These are phyloP conservation scores for Harpalus rubripes DNA, from an alignment of 2,888 invertebrate genomes.

Conservation along the genomic window DNA sequence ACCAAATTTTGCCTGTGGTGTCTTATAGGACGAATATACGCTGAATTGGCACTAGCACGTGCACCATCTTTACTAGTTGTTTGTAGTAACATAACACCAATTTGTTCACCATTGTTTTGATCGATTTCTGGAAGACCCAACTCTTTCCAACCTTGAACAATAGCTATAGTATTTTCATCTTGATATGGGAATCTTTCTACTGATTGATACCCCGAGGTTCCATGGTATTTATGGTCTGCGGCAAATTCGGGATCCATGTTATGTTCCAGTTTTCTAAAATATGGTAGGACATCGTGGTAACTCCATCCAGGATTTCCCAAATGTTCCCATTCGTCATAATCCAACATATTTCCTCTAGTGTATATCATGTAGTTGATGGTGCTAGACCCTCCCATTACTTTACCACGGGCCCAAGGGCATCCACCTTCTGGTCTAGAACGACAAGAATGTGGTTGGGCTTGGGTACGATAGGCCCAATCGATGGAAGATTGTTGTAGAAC, in stretches of 20 bases:
- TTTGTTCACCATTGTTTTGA: constrained; percentile 80
- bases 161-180: constrained; percentile 80
- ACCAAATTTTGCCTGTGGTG: constrained; percentile 78
- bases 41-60: constrained; percentile 82
- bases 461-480: constrained; percentile 86
- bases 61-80: constrained; percentile 82
- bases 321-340: constrained; percentile 84
- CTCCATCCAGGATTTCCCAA: constrained; percentile 83
- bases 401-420: constrained; percentile 82
- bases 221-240: constrained; percentile 80
- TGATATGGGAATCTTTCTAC: constrained; percentile 83
- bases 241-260: constrained; percentile 80
- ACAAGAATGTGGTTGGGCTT: constrained; percentile 82
- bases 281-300: constrained; percentile 83
- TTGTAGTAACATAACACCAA: constrained; percentile 83
- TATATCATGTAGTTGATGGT: constrained; percentile 85
- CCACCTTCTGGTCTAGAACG: constrained; percentile 80
- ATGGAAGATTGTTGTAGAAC: constrained; percentile 81
- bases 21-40: constrained; percentile 84
- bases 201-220: constrained; percentile 82
- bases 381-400: constrained; percentile 83
- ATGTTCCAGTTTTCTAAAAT: constrained; percentile 85
- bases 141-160: constrained; percentile 82
- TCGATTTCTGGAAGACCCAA: constrained; percentile 81
- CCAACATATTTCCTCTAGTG: constrained; percentile 80